phyloP scores from a whole-genome alignment of 2,888 invertebrate species.

The Stictocephala bisonia region DNA sequence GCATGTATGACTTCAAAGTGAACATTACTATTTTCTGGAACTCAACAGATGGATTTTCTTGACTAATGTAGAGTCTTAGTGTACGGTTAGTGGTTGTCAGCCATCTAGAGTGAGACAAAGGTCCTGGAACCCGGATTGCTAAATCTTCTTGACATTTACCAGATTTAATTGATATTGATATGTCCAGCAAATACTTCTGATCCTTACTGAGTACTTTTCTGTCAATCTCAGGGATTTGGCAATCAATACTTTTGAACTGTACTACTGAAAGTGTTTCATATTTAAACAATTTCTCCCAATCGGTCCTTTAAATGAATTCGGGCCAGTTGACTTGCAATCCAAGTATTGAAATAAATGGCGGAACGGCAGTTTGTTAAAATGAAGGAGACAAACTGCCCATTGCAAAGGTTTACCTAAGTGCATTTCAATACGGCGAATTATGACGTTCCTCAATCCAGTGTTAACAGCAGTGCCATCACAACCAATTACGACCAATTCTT shows the following conservation, averaged over 20 bases:
- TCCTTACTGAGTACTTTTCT: conserved; percentile 41
- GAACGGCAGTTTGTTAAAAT: conserved; percentile 51
- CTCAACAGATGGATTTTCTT: conserved; percentile 17
- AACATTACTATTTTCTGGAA: conserved; percentile 7
- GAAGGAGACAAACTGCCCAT: conserved; percentile 46
- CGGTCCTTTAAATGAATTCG: conserved; percentile 45
- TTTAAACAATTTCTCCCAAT: conserved; percentile 44
- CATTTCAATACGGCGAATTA: conserved; percentile 46
- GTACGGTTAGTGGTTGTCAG: conserved; percentile 19
- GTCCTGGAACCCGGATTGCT: conserved; percentile 12
- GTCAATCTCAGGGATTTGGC: conserved; percentile 20
- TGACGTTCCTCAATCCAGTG: conserved; percentile 45
- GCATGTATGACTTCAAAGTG: conserved; percentile 16
- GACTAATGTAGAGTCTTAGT: conserved; percentile 24
- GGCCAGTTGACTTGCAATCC: conserved; percentile 46
- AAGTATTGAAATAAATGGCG: conserved; percentile 47
- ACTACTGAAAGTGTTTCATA: conserved; percentile 49
- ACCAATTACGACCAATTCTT: conserved; percentile 48
- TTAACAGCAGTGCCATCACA: conserved; percentile 51
- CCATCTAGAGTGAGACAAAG: conserved; percentile 34
- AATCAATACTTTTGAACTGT: conserved; percentile 44
- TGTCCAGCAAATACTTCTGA: conserved; percentile 49
- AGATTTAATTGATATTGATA: conserved; percentile 41
- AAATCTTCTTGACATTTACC: conserved; percentile 44
- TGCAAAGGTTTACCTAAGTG: conserved; percentile 45